phyloP scores from a whole-genome alignment of 2,888 invertebrate species.

The Rhagonycha fulva region DNA sequence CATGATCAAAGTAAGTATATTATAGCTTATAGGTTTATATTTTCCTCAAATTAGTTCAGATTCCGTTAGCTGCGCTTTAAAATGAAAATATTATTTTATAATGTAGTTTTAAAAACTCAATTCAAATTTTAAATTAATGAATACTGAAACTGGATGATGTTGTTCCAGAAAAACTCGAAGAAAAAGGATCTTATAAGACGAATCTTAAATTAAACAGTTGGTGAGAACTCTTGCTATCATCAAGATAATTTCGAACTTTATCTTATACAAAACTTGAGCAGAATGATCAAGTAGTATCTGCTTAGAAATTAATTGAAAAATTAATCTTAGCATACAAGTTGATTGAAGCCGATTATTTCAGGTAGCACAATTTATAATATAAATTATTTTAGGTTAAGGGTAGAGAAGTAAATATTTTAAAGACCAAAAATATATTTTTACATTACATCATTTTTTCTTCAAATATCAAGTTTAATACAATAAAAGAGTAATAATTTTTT shows the following conservation, averaged over 20 bases:
- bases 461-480: too few species aligned
- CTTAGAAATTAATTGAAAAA: not conserved
- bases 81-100: not conserved
- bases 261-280: not conserved
- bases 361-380: not conserved
- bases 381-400: not conserved
- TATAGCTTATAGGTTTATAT: not conserved
- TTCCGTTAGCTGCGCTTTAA: not conserved
- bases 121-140: not conserved
- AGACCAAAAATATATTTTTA: not conserved
- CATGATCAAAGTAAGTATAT: too few species aligned
- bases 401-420: not conserved
- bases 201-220: not conserved
- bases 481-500: not conserved
- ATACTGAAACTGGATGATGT: not conserved
- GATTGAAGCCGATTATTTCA: not conserved
- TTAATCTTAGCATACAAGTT: not conserved
- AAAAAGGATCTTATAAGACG: not conserved
- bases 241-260: not conserved
- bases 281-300: not conserved
- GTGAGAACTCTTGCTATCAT: not conserved
- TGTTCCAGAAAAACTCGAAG: not conserved
- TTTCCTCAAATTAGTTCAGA: not conserved
- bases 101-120: not conserved
- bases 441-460: too few species aligned